Evolutionary conservation across 2,113 vertebrate genomes (phyloP).

Genomic region (Acanthisitta chloris): DNA sequence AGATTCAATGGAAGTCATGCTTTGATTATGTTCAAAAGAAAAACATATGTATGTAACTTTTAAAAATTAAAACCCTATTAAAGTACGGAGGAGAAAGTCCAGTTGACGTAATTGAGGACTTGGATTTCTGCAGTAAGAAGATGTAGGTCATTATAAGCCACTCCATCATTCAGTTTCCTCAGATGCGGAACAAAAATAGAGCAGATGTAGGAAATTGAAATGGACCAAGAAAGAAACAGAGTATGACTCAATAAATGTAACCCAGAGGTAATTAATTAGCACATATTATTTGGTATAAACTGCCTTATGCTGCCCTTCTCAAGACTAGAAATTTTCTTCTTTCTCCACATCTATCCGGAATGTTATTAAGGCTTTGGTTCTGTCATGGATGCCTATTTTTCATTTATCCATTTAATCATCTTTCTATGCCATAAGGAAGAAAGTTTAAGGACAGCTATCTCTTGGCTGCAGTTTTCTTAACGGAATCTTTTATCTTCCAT

Average conservation of each 20-base stretch:
- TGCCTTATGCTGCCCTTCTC: not conserved
- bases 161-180: not conserved
- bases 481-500: not conserved
- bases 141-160: slow-evolving; percentile 1
- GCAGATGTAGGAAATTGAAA: not conserved
- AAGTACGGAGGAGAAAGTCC: not conserved
- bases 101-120: slow-evolving; percentile 33
- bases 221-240: slow-evolving; percentile 8
- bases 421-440: not conserved
- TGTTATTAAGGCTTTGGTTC: not conserved
- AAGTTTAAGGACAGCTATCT: not conserved
- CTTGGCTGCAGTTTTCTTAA: not conserved
- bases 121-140: not conserved
- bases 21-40: slow-evolving; percentile 45
- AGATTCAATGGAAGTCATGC: not conserved
- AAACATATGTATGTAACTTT: not conserved
- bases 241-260: slow-evolving; percentile 13
- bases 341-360: not conserved
- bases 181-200: slow-evolving; percentile 18
- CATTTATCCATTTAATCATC: not conserved
- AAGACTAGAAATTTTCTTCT: not conserved
- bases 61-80: slow-evolving; percentile 45
- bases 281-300: not conserved
- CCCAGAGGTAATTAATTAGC: not conserved
- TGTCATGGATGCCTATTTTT: not conserved